These are phyloP conservation scores for Thamnophis elegans DNA, from an alignment of 2,797 vertebrate genomes.

Conservation along the genomic window DNA sequence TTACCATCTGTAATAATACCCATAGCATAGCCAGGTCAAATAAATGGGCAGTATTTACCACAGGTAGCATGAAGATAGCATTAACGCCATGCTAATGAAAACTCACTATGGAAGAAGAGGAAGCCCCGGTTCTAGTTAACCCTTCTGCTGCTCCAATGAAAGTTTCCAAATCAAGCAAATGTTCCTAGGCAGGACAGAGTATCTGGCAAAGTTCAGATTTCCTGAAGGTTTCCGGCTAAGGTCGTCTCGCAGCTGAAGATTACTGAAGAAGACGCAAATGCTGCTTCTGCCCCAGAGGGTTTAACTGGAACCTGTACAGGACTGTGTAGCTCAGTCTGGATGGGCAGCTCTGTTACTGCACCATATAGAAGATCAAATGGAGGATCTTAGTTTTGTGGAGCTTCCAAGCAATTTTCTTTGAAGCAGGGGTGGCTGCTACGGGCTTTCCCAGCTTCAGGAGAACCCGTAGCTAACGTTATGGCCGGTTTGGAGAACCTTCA, in stretches of 20 bases:
- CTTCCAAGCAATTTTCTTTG: background rate
- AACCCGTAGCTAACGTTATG: too few relatives aligned
- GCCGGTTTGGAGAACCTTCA: too few relatives aligned
- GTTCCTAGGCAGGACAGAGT: background rate
- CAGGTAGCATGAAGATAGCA: background rate
- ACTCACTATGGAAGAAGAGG: background rate
- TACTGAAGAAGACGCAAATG: background rate
- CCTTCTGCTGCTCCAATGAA: background rate
- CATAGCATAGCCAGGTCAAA: background rate
- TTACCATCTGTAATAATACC: background rate
- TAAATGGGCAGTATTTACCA: background rate
- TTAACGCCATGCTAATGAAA: background rate
- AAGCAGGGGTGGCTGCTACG: background rate
- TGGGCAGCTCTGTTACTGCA: background rate
- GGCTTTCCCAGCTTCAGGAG: too few relatives aligned
- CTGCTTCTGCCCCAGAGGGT: background rate
- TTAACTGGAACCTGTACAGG: background rate
- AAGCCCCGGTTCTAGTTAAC: background rate
- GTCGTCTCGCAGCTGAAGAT: background rate
- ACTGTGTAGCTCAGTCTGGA: background rate
- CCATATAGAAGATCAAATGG: background rate
- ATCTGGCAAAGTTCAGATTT: background rate
- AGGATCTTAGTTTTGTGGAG: background rate
- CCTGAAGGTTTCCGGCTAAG: background rate
- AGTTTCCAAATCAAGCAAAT: background rate